phyloP scores from a whole-genome alignment of 2,888 invertebrate genomes.

The Lypha dubia region DNA sequence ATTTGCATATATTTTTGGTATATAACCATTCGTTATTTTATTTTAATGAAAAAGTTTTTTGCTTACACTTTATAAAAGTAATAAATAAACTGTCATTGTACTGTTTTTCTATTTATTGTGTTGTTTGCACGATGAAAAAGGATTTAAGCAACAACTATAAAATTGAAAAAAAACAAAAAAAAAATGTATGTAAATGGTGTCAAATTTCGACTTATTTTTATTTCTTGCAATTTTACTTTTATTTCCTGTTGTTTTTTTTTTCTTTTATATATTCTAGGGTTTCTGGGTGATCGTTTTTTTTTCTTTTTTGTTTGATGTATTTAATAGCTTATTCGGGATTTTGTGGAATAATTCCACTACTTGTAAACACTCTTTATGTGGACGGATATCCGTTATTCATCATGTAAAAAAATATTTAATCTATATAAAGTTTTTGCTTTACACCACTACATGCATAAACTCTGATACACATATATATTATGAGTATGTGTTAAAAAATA shows the following conservation, averaged over 20 bases:
- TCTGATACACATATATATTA: no score
- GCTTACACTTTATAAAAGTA: constrained; percentile 33
- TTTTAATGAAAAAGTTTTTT: constrained; percentile 28
- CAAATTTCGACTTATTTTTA: constrained; percentile 18
- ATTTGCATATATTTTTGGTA: constrained; percentile 69
- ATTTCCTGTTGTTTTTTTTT: neutral
- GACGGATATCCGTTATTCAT: no score
- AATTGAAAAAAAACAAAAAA: constrained; percentile 39
- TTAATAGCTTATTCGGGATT: no score
- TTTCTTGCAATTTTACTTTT: constrained; percentile 15
- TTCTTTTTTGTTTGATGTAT: no score
- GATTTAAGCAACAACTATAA: neutral
- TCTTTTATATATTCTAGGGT: neutral
- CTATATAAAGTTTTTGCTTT: no score
- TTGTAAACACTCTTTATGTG: no score
- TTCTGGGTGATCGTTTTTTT: neutral
- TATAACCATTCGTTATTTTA: neutral
- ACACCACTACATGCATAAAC: no score
- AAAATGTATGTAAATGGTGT: constrained; percentile 63
- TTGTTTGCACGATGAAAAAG: neutral
- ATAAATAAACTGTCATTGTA: constrained; percentile 58
- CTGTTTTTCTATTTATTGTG: constrained; percentile 43
- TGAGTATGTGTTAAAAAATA: no score
- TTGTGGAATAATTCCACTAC: no score
- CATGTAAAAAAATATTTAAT: no score